Percentiles rank a stretch among this genome's conserved stretches.
These are phyloP conservation scores for Psophia crepitans DNA, from an alignment of 2,113 vertebrate species.

Conservation along the genomic window DNA sequence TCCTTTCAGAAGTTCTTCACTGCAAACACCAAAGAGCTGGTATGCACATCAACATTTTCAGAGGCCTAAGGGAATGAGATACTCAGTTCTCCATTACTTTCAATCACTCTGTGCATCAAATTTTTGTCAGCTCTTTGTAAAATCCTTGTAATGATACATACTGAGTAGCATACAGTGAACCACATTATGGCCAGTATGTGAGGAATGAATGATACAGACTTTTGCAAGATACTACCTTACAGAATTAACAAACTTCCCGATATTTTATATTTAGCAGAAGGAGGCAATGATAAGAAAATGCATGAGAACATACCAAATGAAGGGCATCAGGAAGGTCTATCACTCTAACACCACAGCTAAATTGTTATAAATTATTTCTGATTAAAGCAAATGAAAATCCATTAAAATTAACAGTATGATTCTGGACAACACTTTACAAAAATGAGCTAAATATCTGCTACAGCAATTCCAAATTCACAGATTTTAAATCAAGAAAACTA, in stretches of 20 bases:
- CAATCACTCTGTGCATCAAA: not conserved
- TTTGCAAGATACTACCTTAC: not conserved
- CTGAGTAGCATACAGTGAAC: not conserved
- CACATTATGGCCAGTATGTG: not conserved
- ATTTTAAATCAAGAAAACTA: not conserved
- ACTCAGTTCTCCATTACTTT: not conserved
- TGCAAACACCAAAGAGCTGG: not conserved
- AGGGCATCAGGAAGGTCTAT: not conserved
- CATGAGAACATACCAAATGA: not conserved
- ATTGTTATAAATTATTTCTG: not conserved
- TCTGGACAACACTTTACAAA: not conserved
- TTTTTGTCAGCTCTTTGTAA: not conserved
- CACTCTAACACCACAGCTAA: not conserved
- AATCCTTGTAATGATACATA: not conserved
- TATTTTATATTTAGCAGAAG: not conserved
- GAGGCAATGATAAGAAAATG: not conserved
- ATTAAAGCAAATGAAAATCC: not conserved
- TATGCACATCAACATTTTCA: not conserved
- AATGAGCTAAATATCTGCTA: not conserved
- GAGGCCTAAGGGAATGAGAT: not conserved
- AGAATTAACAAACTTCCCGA: not conserved
- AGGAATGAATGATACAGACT: not conserved
- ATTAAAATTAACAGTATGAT: not conserved
- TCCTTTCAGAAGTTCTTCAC: fast-evolving
- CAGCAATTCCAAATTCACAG: not conserved